Conservation (phyloP, 2,797 vertebrate genomes). For the Emys orbicularis region DNA sequence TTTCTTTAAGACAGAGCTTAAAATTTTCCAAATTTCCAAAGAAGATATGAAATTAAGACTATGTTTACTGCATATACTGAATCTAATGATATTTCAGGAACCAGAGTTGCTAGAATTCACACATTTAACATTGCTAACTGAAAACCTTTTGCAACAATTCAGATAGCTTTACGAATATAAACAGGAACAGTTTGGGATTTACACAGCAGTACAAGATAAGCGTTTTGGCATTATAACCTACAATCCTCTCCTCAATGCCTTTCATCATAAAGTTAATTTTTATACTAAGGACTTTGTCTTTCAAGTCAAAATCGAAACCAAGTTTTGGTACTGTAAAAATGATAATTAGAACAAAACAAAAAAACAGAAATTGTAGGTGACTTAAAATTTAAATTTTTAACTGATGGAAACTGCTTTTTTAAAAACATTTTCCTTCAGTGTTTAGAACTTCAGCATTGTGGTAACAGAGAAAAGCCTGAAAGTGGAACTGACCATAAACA, state of each 20-base stretch:
- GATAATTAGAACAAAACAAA: not conserved
- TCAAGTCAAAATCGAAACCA: slow-evolving; percentile 1
- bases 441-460: not conserved
- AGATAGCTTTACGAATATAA: slow-evolving; percentile 17
- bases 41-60: not conserved
- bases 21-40: not conserved
- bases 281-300: not conserved
- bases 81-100: not conserved
- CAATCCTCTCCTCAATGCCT: not conserved
- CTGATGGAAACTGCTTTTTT: not conserved
- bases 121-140: not conserved
- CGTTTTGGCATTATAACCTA: not conserved
- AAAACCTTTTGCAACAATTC: slow-evolving; percentile 5
- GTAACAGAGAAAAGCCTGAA: not conserved
- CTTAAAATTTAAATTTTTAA: not conserved
- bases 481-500: not conserved
- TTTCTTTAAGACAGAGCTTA: not conserved
- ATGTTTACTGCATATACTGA: not conserved
- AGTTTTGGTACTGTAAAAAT: not conserved
- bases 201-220: not conserved
- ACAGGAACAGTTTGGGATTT: slow-evolving; percentile 19
- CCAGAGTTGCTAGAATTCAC: not conserved
- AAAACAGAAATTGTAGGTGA: not conserved
- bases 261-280: slow-evolving; percentile 7
- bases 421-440: not conserved